These are phyloP conservation scores for Frankliniella fusca DNA, from an alignment of 2,888 invertebrate species.

Conservation along the genomic window DNA sequence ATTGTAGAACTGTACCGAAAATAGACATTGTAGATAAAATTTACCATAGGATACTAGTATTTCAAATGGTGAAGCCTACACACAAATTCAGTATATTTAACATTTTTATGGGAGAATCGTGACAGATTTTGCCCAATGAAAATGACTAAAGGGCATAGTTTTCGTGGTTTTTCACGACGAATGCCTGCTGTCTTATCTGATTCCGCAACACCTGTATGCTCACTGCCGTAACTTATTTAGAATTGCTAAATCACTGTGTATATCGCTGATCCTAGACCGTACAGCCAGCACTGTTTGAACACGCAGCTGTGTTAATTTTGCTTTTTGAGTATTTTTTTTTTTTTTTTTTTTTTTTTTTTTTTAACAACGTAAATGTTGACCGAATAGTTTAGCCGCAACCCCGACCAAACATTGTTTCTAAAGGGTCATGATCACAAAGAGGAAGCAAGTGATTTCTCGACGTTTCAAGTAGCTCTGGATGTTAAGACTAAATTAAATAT, in stretches of 20 bases:
- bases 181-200: too few relatives aligned
- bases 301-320: constrained; percentile 20
- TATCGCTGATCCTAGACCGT: constrained; percentile 19
- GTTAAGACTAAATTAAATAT: too few relatives aligned
- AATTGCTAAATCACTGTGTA: background rate
- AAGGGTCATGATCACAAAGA: background rate
- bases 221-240: background rate
- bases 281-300: constrained; percentile 4
- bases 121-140: too few relatives aligned
- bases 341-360: background rate
- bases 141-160: too few relatives aligned
- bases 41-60: background rate
- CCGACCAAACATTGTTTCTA: background rate
- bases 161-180: too few relatives aligned
- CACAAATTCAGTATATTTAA: background rate
- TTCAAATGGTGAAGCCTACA: background rate
- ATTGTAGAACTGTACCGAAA: background rate
- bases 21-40: background rate
- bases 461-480: too few relatives aligned
- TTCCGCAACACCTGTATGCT: too few relatives aligned
- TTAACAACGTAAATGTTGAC: background rate
- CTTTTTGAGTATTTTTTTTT: background rate
- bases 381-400: background rate
- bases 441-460: too few relatives aligned
- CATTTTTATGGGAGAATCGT: too few relatives aligned